Evolutionary conservation across 2,113 vertebrate genomes (phyloP), one percentile per base, ranked within the genome.

Genomic region (Zosterops pallidus): DNA sequence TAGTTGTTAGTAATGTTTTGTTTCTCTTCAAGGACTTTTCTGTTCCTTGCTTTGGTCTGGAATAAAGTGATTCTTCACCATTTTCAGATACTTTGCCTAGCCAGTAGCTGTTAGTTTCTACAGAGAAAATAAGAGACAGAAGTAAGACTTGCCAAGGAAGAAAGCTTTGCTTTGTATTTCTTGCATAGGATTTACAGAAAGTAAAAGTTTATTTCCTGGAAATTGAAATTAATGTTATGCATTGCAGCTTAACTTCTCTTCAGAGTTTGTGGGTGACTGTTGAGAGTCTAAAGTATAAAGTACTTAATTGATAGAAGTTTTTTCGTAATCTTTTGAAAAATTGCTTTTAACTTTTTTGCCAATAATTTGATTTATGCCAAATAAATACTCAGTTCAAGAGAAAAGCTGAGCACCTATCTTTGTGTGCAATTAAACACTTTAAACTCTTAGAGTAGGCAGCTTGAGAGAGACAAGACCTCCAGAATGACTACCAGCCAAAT

Each of bases 1-100:
- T 76, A 95, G 85, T 89, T 94, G 31, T 75, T 71, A 49, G 37
- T 19, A 89, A 79, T 89, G 64, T 65, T 91, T 89, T 92, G 41
- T 89, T 94, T 74, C 53, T 89, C 65, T 83, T 41, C 20, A 53
- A 72, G 39, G 63, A 46, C 28, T 57, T 88, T 81, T 89, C 78
- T 68, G 22, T 79, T 86, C 69, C 65, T 91, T 68, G 44, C 65
- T 90, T 82, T 71, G 8, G 44, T 83, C 64, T 94, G 35, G 33
- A 70, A 74, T 55, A 71, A 95, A 83, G 56, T 31, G 31, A 64
- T 93, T 89, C 31, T 86, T 84, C 50, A 44, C 41, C 35, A 64
- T 82, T 89, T 79, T 89, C 72, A 72, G 47, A 60, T 52, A 41
- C 44, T 75, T 84, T 64, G 49, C 62, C 20, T 77, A 63, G 69